These are phyloP conservation scores for Cavia porcellus DNA, from an alignment of 2,113 vertebrate species.

Conservation along the genomic window DNA sequence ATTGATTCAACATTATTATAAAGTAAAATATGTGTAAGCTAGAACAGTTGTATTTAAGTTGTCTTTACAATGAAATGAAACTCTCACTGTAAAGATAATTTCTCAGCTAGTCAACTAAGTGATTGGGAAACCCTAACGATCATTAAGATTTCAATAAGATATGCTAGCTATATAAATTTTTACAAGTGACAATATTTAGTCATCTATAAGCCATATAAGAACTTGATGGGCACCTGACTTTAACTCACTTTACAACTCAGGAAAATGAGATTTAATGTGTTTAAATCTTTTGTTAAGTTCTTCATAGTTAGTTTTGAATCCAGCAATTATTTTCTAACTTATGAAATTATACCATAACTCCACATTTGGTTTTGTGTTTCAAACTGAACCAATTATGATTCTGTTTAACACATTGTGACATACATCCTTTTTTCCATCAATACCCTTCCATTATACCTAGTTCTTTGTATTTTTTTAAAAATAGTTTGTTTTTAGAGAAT, in stretches of 20 bases:
- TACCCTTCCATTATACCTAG: not conserved
- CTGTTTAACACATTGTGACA: not conserved
- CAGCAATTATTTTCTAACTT: not conserved
- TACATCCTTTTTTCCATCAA: not conserved
- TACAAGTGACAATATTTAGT: not conserved
- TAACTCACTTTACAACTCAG: not conserved
- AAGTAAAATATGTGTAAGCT: not conserved
- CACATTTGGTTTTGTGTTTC: not conserved
- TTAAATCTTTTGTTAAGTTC: not conserved
- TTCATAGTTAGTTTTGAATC: not conserved
- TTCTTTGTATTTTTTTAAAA: constrained; percentile 1
- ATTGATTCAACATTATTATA: not conserved
- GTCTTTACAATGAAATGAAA: not conserved
- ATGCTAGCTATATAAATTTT: not conserved
- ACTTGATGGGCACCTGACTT: not conserved
- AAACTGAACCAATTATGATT: not conserved
- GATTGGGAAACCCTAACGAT: not conserved
- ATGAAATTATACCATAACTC: not conserved
- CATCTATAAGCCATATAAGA: not conserved
- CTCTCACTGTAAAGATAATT: not conserved
- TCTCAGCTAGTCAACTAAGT: not conserved
- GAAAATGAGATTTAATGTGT: not conserved
- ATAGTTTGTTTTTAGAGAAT: not conserved
- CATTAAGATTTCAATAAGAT: not conserved
- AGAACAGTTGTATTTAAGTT: not conserved